phyloP scores from a whole-genome alignment of 2,888 invertebrate species.

The Chydorus sphaericus region DNA sequence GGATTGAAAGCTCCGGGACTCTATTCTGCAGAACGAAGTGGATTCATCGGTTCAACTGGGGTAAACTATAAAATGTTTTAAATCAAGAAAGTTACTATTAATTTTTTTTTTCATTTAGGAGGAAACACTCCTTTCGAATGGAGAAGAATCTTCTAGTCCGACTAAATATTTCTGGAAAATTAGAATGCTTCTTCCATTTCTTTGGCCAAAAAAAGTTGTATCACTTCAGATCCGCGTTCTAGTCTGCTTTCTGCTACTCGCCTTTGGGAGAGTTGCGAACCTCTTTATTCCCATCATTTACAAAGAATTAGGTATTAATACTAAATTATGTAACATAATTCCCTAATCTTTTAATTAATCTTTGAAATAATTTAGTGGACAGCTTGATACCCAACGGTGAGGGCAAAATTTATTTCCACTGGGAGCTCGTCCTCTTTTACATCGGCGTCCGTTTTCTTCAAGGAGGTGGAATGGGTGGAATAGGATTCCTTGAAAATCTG shows the following conservation, averaged over 20 bases:
- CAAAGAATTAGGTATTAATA: slow-evolving; percentile 64
- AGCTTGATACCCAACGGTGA: slow-evolving; percentile 41
- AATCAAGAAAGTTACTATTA: background rate
- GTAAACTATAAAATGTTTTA: too few relatives aligned
- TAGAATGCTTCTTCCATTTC: slow-evolving; percentile 65
- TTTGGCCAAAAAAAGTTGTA: slow-evolving; percentile 78
- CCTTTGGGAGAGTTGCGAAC: slow-evolving; percentile 70
- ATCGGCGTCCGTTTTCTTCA: slow-evolving; percentile 81
- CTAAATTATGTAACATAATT: background rate
- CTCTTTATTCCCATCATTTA: slow-evolving; percentile 85
- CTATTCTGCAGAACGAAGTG: slow-evolving; percentile 20
- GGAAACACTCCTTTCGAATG: background rate
- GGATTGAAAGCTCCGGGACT: slow-evolving; percentile 79
- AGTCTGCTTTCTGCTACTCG: slow-evolving; percentile 59
- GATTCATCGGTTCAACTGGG: slow-evolving; percentile 3
- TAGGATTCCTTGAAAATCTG: slow-evolving; percentile 84
- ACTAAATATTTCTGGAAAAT: slow-evolving; percentile 62
- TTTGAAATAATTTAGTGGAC: too few relatives aligned
- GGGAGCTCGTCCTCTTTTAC: slow-evolving; percentile 79
- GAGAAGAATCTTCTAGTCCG: slow-evolving; percentile 45
- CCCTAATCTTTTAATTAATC: too few relatives aligned
- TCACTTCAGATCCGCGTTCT: slow-evolving; percentile 66
- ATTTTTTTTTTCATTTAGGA: background rate
- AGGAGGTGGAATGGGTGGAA: slow-evolving; percentile 83
- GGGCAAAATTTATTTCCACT: slow-evolving; percentile 47